A percentile compares a stretch with the other conserved stretches of the same genome.
Evolutionary conservation across 2,888 invertebrate species (phyloP).

Genomic region (Brenthis hecate): DNA sequence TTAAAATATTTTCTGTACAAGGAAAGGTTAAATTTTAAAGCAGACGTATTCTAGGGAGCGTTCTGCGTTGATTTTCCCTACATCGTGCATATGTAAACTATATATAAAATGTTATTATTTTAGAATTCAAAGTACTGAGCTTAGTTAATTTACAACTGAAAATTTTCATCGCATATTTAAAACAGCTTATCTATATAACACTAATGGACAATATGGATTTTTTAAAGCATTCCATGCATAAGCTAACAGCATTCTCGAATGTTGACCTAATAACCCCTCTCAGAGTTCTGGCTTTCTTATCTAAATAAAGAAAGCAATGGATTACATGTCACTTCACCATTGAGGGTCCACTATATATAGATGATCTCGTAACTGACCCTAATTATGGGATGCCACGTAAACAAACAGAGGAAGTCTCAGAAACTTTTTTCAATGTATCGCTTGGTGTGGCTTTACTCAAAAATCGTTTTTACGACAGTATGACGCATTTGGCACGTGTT

Average conservation of each 20-base stretch:
- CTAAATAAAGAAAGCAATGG: slow-evolving; percentile 35
- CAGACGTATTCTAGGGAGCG: no score
- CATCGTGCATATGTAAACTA: no score
- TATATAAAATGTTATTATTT: no score
- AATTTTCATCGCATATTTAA: no score
- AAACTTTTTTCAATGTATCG: not conserved
- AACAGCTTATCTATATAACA: not conserved
- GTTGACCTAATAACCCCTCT: slow-evolving; percentile 39
- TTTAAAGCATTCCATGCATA: slow-evolving; percentile 28
- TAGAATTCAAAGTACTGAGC: no score
- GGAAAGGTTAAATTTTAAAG: not conserved
- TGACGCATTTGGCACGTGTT: slow-evolving; percentile 41
- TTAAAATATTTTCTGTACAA: slow-evolving; percentile 12
- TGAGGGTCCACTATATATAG: slow-evolving; percentile 66
- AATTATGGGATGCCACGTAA: slow-evolving; percentile 37
- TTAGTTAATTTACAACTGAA: no score
- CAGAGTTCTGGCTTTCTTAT: slow-evolving; percentile 37
- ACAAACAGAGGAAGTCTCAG: slow-evolving; percentile 49
- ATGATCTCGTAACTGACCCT: slow-evolving; percentile 52
- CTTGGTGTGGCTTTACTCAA: slow-evolving; percentile 47
- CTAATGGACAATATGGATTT: slow-evolving; percentile 11
- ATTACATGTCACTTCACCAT: slow-evolving; percentile 47
- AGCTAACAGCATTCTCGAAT: slow-evolving; percentile 34
- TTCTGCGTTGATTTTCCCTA: no score
- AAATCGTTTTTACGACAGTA: slow-evolving; percentile 47